Conservation (phyloP, 2,113 vertebrate genomes). For the Tychaedon coryphoeus region DNA sequence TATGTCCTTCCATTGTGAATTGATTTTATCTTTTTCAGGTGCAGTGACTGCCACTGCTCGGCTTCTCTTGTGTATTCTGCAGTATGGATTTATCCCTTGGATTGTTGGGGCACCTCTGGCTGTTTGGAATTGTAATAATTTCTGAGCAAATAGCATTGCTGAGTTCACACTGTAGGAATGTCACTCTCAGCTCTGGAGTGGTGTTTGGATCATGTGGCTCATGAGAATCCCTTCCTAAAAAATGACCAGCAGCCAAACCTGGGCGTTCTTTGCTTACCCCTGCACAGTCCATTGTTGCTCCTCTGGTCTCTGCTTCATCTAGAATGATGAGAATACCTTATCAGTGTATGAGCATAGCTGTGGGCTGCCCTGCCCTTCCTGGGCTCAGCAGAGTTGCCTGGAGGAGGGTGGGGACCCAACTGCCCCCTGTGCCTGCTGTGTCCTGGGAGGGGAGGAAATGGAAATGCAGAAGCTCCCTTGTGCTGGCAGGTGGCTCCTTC, state of each 20-base stretch:
- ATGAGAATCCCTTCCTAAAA: not conserved
- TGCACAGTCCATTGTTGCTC: not conserved
- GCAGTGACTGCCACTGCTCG: not conserved
- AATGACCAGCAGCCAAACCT: not conserved
- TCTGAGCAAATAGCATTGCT: not conserved
- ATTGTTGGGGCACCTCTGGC: not conserved
- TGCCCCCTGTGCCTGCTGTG: not conserved
- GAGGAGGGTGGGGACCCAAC: not conserved
- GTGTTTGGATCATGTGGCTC: not conserved
- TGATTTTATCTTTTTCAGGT: conserved; percentile 37
- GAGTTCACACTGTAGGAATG: not conserved
- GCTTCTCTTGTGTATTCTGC: not conserved
- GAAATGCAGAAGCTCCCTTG: not conserved
- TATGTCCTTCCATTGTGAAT: not conserved
- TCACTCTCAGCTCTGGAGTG: not conserved
- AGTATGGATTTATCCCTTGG: not conserved
- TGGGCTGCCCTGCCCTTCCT: not conserved
- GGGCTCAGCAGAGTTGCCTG: not conserved
- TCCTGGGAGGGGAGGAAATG: not conserved
- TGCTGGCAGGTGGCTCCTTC: not conserved
- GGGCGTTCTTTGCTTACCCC: not conserved
- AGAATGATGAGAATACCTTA: fast-evolving
- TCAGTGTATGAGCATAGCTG: not conserved
- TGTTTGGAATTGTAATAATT: not conserved
- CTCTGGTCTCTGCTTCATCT: not conserved